These are phyloP conservation scores for Ophion ellenae DNA, from an alignment of 2,888 invertebrate genomes.

Conservation along the genomic window DNA sequence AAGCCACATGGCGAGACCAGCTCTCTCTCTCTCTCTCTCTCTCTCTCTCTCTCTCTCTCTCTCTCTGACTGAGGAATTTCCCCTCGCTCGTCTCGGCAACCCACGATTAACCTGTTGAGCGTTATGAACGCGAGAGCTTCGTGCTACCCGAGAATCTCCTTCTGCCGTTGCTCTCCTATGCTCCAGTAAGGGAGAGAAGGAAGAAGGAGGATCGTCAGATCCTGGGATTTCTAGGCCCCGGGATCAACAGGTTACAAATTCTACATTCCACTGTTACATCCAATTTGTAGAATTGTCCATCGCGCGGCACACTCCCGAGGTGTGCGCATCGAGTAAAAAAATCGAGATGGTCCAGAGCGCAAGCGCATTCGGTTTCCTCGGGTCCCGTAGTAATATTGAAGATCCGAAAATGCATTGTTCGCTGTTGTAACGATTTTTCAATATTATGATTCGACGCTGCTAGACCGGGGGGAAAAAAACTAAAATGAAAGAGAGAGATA, in stretches of 20 bases:
- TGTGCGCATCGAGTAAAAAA: background rate
- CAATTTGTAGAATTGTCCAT: conserved; percentile 6
- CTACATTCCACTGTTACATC: background rate
- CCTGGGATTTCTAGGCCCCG: conserved; percentile 63
- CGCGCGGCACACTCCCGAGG: background rate
- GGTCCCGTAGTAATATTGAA: background rate
- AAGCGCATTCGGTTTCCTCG: background rate
- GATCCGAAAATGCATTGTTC: background rate
- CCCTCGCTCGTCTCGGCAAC: conserved; percentile 29
- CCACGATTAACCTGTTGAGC: conserved; percentile 75
- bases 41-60: background rate
- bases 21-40: conserved; percentile 27
- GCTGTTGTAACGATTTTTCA: background rate
- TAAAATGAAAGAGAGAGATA: too few relatives aligned
- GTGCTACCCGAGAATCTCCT: conserved; percentile 44
- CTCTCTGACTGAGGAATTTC: conserved; percentile 9
- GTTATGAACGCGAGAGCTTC: conserved; percentile 67
- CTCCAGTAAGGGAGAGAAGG: conserved; percentile 17
- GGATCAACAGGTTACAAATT: conserved; percentile 73
- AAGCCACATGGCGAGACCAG: background rate
- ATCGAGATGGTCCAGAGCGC: background rate
- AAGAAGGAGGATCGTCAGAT: conserved; percentile 66
- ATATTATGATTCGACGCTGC: too few relatives aligned
- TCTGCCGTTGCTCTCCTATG: conserved; percentile 45
- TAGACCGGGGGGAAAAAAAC: too few relatives aligned